These are phyloP conservation scores for Nowickia ferox DNA, from an alignment of 2,888 invertebrate species.

Conservation along the genomic window DNA sequence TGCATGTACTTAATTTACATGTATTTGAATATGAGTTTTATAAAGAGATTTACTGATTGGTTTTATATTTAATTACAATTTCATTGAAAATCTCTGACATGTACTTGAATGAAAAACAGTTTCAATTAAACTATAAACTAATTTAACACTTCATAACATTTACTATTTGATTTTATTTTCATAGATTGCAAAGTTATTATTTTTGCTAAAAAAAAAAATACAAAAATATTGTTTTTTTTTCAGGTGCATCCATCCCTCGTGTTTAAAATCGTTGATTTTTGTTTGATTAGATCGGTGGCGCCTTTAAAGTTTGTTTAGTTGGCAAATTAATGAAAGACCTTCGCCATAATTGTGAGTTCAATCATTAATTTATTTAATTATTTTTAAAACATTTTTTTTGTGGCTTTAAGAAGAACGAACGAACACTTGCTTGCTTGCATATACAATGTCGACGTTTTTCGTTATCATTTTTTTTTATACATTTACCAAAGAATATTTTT, in stretches of 20 bases:
- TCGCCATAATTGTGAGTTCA: conserved; percentile 37
- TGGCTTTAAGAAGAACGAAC: conserved; percentile 14
- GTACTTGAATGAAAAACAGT: conserved; percentile 4
- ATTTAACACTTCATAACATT: conserved; percentile 1
- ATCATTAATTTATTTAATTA: conserved; percentile 42
- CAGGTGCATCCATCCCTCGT: conserved; percentile 54
- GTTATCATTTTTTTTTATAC: conserved; percentile 35
- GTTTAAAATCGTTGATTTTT: conserved; percentile 44
- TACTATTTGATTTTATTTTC: conserved; percentile 20
- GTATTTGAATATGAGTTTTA: background rate
- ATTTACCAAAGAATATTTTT: conserved; percentile 16
- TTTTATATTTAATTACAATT: conserved; percentile 6
- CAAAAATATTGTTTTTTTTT: conserved; percentile 8
- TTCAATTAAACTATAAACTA: background rate
- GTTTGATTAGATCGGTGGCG: conserved; percentile 65
- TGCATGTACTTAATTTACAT: background rate
- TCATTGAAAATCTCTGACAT: conserved; percentile 9
- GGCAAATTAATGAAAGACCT: conserved; percentile 46
- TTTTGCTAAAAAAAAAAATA: conserved; percentile 23
- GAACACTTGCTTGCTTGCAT: background rate
- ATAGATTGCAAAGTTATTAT: conserved; percentile 27
- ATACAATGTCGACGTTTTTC: background rate
- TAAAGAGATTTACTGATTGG: background rate
- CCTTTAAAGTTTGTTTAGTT: conserved; percentile 56
- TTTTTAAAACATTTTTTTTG: conserved; percentile 29